Conservation (phyloP, 92 coral and sea anemone species). For the Epizoanthus illoricatus region DNA sequence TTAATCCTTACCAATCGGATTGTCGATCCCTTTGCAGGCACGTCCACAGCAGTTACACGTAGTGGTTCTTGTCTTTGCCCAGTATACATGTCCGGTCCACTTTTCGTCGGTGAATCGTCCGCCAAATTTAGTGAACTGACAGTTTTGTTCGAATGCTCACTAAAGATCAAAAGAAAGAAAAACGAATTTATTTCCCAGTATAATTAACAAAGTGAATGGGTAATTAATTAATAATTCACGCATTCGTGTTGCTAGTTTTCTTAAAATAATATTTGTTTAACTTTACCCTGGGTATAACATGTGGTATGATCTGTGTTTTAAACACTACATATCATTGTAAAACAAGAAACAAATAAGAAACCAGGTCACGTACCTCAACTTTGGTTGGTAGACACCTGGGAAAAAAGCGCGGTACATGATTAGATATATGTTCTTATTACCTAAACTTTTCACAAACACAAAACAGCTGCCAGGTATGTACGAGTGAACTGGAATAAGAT, state of each 20-base stretch:
- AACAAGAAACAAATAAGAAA: not conserved
- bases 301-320: not conserved
- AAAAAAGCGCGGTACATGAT: not conserved
- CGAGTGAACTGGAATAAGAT: no score
- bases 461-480: no score
- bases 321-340: not conserved
- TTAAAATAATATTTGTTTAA: no score
- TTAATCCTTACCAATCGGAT: not conserved
- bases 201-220: no score
- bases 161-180: not conserved
- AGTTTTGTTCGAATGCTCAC: conserved; percentile 21
- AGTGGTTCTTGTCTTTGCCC: not conserved
- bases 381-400: conserved; percentile 32
- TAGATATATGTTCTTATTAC: not conserved
- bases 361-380: conserved; percentile 13
- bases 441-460: no score
- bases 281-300: no score
- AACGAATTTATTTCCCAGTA: no score
- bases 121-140: conserved; percentile 10
- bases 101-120: not conserved
- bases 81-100: conserved; percentile 22
- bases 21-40: not conserved
- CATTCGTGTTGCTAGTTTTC: no score
- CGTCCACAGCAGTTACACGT: not conserved
- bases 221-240: no score